Percentiles rank a stretch among this genome's conserved stretches.
Evolutionary conservation across 2,797 vertebrate species (phyloP).

Genomic region (Dipus sagitta): DNA sequence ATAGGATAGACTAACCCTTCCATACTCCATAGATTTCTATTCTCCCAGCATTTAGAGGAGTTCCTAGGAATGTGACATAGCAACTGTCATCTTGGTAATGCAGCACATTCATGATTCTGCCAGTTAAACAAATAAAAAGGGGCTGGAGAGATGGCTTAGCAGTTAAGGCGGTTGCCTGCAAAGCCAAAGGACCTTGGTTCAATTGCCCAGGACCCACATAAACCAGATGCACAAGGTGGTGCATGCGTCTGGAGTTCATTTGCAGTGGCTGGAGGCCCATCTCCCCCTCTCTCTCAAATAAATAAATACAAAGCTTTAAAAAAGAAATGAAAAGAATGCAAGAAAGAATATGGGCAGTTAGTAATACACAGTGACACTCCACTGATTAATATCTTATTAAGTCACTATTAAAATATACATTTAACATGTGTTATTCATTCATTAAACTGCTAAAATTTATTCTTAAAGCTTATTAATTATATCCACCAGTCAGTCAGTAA

Average conservation of each 20-base stretch:
- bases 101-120: background rate
- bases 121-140: slow-evolving; percentile 30
- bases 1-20: background rate
- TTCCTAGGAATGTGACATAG: slow-evolving; percentile 30
- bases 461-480: slow-evolving; percentile 32
- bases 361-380: slow-evolving; percentile 15
- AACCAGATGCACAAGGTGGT: no score
- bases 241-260: no score
- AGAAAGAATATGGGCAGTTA: slow-evolving; percentile 41
- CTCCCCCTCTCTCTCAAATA: no score
- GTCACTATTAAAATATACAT: slow-evolving; percentile 43
- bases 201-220: no score
- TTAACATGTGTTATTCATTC: slow-evolving; percentile 25
- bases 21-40: background rate
- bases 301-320: no score
- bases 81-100: slow-evolving; percentile 3
- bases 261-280: no score
- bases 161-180: no score
- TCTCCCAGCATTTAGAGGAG: background rate
- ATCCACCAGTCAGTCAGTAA: slow-evolving; percentile 34
- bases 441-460: slow-evolving; percentile 41
- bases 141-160: no score
- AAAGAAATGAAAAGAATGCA: slow-evolving; percentile 40
- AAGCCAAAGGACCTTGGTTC: no score
- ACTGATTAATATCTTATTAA: background rate